These are phyloP conservation scores for Pristionchus japonicus DNA, from an alignment of 2,888 invertebrate genomes.

Conservation along the genomic window DNA sequence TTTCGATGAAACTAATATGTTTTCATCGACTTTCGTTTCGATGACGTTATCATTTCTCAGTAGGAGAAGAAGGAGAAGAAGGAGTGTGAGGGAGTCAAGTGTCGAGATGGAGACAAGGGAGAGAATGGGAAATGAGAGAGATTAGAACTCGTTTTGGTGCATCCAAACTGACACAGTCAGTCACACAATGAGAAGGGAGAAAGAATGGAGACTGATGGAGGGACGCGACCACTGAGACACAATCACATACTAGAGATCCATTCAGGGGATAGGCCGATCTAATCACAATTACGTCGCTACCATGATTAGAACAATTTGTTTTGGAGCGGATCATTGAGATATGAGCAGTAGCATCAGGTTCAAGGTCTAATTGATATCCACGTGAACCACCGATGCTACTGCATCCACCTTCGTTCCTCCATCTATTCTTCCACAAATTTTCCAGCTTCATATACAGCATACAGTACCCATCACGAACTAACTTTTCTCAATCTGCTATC, in stretches of 20 bases:
- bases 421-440: neutral
- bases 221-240: neutral
- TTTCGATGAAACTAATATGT: neutral
- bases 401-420: neutral
- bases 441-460: neutral
- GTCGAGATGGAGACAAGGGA: constrained; percentile 4
- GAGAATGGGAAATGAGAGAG: neutral
- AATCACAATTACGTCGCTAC: neutral
- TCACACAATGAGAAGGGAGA: neutral
- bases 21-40: neutral
- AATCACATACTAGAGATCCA: neutral
- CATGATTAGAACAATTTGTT: too few relatives aligned
- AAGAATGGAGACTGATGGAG: neutral
- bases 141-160: constrained; percentile 40
- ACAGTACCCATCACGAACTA: neutral
- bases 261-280: neutral
- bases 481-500: constrained; percentile 36
- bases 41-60: constrained; percentile 22
- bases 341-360: neutral
- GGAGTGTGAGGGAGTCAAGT: constrained; percentile 25
- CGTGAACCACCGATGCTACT: neutral
- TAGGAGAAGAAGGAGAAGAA: neutral
- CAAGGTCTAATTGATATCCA: neutral
- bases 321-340: neutral
- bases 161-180: constrained; percentile 31